Evolutionary conservation across 2,113 vertebrate genomes (phyloP), one percentile per base, ranked within the genome.

Genomic region (Gymnarchus niloticus): DNA sequence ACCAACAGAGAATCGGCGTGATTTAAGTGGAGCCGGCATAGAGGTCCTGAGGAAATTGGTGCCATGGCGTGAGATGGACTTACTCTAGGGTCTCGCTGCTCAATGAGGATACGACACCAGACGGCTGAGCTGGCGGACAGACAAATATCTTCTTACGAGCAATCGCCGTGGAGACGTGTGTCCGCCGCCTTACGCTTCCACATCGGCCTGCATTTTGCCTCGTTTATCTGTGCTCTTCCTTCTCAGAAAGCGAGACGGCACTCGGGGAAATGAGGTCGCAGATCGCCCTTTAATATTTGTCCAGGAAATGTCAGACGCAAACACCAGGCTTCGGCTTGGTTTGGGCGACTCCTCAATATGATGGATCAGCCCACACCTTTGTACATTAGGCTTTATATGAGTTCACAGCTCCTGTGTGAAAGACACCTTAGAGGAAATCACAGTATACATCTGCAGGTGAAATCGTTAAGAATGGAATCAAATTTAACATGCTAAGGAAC

Each of bases 51-150:
- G 41, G 65, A 73, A 73, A 73, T 73, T 17, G 33, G 65, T 73
- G 28, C 65, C 65, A 41, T 14, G 65, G 65, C 65, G 33, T 73
- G 65, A 73, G 65, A 73, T 73, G 65, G 61, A 69, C 61, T 69
- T 69, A n/a, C n/a, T n/a, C n/a, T n/a, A n/a, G n/a, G n/a, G n/a
- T n/a, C n/a, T n/a, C n/a, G n/a, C n/a, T n/a, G n/a, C n/a, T n/a
- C n/a, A n/a, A n/a, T n/a, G n/a, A n/a, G n/a, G n/a, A n/a, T n/a
- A 14, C 28, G 33, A 73, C n/a, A n/a, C 12, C 65, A 37, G 12
- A 33, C 54, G 54, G 5, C 17, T 5, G 19, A 56, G 54, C 14
- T 0, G 37, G 65, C 28, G 65, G 65, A 28, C 65, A 7, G 65
- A 17, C 65, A 73, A 73, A 73, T 33, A 73, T 28, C 33, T 73